Evolutionary conservation across 2,888 invertebrate species (phyloP), one percentile per base, ranked within the genome.

Genomic region (Volucella bombylans): DNA sequence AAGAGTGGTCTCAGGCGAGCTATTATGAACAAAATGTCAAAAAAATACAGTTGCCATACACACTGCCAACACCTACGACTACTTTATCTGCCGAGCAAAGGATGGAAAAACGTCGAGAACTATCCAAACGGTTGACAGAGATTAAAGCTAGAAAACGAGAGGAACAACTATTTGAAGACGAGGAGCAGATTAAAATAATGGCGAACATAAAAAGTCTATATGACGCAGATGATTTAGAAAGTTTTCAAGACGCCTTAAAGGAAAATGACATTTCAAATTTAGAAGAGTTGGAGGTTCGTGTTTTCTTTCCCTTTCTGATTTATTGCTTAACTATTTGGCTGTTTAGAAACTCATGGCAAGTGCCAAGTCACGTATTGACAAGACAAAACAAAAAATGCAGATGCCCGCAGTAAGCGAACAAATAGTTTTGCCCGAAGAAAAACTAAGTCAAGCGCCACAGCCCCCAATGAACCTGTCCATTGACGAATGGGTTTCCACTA

Each of bases 131-230:
- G 31, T 92, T 98, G 68, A 94, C 97, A 62, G 98, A 98, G 92
- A 96, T 98, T 67, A 98, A 98, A 90, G 97, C 97, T 0, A 94
- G 96, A 64, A 96, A 97, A 90, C 93, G 98, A 86, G 96, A 96
- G 89, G 97, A 98, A 90, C 95, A 96, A 89, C 92, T 98, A 39
- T 95, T 95, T 4, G 97, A 97, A 89, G 98, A 98, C 89, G 97
- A 98, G 89, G 96, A 97, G 87, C 96, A 96, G 89, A 90, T 98
- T 47, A 95, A 95, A 88, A 95, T 96, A 87, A 91, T 98, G 41
- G 92, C 95, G 61, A 94, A 95, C 57, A 93, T 97, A 79, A 95
- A 96, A 91, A 96, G 95, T 87, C 92, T 95, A 88, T 93, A 96
- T 79, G 96, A 97, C 87, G 95, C 95, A 89, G 95, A 95, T 0